Conservation (phyloP, 2,888 invertebrate genomes). For the Drosophila paranaensis region DNA sequence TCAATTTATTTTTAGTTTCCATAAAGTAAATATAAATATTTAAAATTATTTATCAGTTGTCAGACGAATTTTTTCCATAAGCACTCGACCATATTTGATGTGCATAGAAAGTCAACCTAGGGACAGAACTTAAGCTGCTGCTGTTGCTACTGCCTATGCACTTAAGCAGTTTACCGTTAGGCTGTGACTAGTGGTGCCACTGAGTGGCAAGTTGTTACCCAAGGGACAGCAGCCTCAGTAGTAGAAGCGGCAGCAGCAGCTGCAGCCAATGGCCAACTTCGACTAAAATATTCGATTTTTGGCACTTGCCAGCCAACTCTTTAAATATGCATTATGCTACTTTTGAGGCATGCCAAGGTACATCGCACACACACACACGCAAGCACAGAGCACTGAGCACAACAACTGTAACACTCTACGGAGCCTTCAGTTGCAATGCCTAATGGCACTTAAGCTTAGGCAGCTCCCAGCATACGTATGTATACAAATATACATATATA, state of each 20-base stretch:
- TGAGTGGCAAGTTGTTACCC: constrained; percentile 52
- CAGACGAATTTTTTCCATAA: not conserved
- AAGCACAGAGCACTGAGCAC: constrained; percentile 12
- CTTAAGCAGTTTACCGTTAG: constrained; percentile 41
- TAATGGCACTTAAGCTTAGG: constrained; percentile 79
- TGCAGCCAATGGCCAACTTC: constrained; percentile 42
- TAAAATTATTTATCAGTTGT: too few species aligned
- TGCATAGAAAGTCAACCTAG: constrained; percentile 3
- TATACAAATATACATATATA: not conserved
- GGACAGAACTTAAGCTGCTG: constrained; percentile 6
- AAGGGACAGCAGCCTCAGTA: constrained; percentile 7
- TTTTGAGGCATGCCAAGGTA: constrained; percentile 56
- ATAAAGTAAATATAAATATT: not conserved
- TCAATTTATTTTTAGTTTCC: not conserved
- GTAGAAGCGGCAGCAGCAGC: constrained; percentile 1
- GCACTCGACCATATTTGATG: not conserved
- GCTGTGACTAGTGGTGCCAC: constrained; percentile 29
- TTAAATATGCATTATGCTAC: constrained; percentile 78
- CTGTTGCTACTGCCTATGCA: constrained; percentile 22
- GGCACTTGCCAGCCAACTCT: constrained; percentile 77
- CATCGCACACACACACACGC: constrained; percentile 16
- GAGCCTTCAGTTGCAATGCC: constrained; percentile 56
- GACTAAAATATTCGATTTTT: constrained; percentile 76
- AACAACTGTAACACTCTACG: constrained; percentile 24
- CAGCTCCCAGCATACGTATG: constrained; percentile 36